Conservation (phyloP, 2,113 vertebrate genomes). For the human region GRCh38 chr2:211694001-211694500, state of each 20-base stretch:
- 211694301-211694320: neutral
- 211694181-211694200: neutral
- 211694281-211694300: neutral
- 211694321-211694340: neutral
- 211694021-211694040: neutral
- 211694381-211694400: neutral
- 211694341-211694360: neutral
- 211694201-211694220: neutral
- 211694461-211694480: conserved; percentile 21
- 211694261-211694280: neutral
- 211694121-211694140: neutral
- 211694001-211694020: too few relatives aligned
- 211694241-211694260: neutral
- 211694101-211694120: neutral
- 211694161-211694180: neutral
- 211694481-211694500: conserved; percentile 16
- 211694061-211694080: neutral
- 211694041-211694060: neutral
- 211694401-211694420: conserved; percentile 3
- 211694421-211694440: neutral
- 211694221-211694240: neutral
- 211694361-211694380: neutral
- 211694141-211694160: neutral
- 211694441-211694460: neutral
- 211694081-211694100: neutral